phyloP scores from a whole-genome alignment of 1,140 invertebrate genomes.

The Carposina sasakii region DNA sequence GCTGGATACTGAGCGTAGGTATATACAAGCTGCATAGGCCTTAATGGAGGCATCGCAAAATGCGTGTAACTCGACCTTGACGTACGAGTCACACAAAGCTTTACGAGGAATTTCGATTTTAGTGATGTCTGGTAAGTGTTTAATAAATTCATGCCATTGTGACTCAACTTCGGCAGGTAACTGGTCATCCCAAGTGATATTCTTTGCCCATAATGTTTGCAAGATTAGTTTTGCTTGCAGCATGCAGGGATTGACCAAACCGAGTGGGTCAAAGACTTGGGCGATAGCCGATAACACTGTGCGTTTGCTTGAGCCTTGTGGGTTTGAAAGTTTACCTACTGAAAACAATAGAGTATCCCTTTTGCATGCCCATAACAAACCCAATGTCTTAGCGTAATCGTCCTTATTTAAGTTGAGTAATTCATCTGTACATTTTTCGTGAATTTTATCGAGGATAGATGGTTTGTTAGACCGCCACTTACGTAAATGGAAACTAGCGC shows the following conservation, averaged over 20 bases:
- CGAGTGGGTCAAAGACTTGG: slow-evolving; percentile 15
- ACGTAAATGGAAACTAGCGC: slow-evolving; percentile 5
- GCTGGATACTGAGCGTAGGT: not conserved
- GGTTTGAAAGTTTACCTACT: not conserved
- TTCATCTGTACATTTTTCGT: not conserved
- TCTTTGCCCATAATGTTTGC: slow-evolving; percentile 7
- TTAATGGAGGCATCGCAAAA: slow-evolving; percentile 2
- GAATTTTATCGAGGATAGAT: not conserved
- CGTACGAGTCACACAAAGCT: not conserved
- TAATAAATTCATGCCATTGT: slow-evolving; percentile 2
- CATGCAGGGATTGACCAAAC: slow-evolving; percentile 10
- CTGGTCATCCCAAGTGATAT: slow-evolving; percentile 12
- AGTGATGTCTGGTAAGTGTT: not conserved
- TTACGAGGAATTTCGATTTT: slow-evolving; percentile 5
- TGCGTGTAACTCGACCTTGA: not conserved
- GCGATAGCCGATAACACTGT: slow-evolving; percentile 8
- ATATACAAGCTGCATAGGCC: slow-evolving; percentile 2
- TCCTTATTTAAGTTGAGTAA: not conserved
- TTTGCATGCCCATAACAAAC: not conserved
- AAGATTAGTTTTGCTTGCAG: slow-evolving; percentile 15
- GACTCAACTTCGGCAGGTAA: slow-evolving; percentile 3
- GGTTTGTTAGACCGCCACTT: not conserved
- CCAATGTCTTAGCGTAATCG: not conserved
- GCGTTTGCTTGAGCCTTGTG: not conserved
- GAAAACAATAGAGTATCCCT: not conserved